Conservation (phyloP, 37 sponge, comb jelly and placozoan species). For the Halisarca cf. caerulea region DNA sequence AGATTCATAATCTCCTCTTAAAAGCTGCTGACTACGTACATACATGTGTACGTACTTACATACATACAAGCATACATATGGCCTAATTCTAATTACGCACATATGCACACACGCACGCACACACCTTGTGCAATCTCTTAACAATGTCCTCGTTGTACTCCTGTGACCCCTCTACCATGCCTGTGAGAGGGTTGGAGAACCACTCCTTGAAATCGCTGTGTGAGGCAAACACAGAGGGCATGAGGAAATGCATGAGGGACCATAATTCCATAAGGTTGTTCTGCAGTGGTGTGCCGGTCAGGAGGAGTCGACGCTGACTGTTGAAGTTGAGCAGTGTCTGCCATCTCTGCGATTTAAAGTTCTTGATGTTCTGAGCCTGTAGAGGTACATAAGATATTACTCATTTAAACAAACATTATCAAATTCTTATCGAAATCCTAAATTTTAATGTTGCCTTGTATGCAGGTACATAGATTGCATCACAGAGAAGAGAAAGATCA, state of each 20-base stretch:
- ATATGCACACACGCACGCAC: background rate
- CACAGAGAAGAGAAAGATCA: background rate
- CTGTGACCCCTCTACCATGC: conserved; percentile 99
- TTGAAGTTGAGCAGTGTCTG: conserved; percentile 95
- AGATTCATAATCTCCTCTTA: too few species aligned
- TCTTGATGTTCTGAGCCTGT: conserved; percentile 99
- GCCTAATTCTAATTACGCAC: too few species aligned
- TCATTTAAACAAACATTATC: too few species aligned
- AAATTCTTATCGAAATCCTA: too few species aligned
- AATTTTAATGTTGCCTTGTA: background rate
- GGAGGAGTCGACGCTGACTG: conserved; percentile 87
- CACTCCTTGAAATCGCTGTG: conserved; percentile 98
- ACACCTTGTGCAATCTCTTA: conserved; percentile 90
- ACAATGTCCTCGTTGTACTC: conserved; percentile 95
- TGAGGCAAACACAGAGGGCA: conserved; percentile 96
- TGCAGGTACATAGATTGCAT: background rate
- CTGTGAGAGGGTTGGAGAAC: conserved; percentile 98
- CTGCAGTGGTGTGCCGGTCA: conserved; percentile 99
- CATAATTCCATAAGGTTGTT: conserved; percentile 99
- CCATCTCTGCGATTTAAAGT: conserved; percentile 99
- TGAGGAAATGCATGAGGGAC: conserved; percentile 99
- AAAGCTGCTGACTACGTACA: too few species aligned
- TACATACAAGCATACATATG: too few species aligned
- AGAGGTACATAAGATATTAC: background rate
- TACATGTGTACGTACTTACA: too few species aligned